Percentiles rank a stretch among this genome's conserved stretches.
phyloP scores from a whole-genome alignment of 2,113 vertebrate species.

The Pangasianodon gigas region DNA sequence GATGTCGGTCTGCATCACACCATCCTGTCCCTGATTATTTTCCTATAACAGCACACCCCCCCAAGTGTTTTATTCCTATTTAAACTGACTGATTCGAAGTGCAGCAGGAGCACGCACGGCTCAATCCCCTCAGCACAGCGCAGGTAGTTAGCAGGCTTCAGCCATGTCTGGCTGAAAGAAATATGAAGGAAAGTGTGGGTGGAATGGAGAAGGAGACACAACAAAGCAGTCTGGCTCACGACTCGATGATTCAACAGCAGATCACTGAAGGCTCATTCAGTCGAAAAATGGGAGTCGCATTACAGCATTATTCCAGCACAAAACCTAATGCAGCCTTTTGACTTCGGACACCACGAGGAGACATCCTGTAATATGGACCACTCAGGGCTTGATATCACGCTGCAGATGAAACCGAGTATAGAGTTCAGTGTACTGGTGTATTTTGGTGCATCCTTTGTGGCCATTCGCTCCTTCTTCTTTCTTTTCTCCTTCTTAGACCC shows the following conservation, averaged over 20 bases:
- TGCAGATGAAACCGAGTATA: background rate
- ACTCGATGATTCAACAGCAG: constrained; percentile 34
- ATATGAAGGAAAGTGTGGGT: constrained; percentile 28
- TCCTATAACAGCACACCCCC: background rate
- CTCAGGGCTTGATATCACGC: background rate
- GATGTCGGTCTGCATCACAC: background rate
- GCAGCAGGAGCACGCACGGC: background rate
- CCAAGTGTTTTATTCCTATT: background rate
- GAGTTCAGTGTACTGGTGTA: background rate
- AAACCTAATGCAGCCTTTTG: background rate
- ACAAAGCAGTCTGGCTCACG: constrained; percentile 40
- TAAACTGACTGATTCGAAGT: background rate
- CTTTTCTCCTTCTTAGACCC: background rate
- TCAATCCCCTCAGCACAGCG: constrained; percentile 9
- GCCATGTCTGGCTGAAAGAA: constrained; percentile 8
- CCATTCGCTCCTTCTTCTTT: background rate
- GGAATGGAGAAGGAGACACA: constrained; percentile 34
- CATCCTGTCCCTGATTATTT: constrained; percentile 3
- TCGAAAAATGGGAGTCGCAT: background rate
- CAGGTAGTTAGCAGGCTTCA: constrained; percentile 27
- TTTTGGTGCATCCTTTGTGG: background rate
- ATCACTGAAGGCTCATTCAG: constrained; percentile 39
- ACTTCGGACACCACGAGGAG: background rate
- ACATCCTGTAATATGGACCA: background rate
- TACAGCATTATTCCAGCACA: background rate